Evolutionary conservation across 1,140 invertebrate genomes (phyloP), one percentile per base, ranked within the genome.

Genomic region (Phymastichus coffea): DNA sequence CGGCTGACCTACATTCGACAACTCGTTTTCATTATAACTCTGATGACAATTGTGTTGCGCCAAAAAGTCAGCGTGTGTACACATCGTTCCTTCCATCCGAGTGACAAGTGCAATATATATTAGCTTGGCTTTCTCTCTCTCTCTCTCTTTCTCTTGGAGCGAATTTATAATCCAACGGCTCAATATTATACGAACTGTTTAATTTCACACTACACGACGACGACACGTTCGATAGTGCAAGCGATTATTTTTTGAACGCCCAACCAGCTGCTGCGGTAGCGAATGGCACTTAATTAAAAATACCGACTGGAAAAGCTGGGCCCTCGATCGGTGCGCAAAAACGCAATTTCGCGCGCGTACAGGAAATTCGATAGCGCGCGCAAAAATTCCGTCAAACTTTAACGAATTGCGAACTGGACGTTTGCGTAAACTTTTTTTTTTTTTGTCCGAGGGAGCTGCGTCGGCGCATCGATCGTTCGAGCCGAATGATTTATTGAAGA

Each of bases 261-360:
- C 30, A 15, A 14, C 10, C 37, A 7, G 6, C 14, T 26, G 4
- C 26, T n/a, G n/a, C n/a, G n/a, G n/a, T n/a, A n/a, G n/a, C n/a
- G n/a, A n/a, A n/a, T n/a, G 25, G 20, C 10, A 47, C 53, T 56
- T 56, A 56, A 56, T 47, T 56, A 37, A 46, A 56, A 56, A 47
- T 56, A 56, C 41, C 14, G 25, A 43, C 15, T 43, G 17, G 35
- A 56, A 33, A 46, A 56, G 38, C 9, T 26, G 25, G n/a, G 23
- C 46, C n/a, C n/a, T n/a, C 23, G 14, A 46, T 14, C 10, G 25
- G 25, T n/a, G 22, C n/a, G 37, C 20, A 17, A 56, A 56, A 56
- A 37, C 1, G 30, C 30, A 48, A 57, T 57, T 57, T 33, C 22
- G 23, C 17, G 33, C 52, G 26, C 25, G 20, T 14, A 26, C 26